phyloP scores from a whole-genome alignment of 2,113 vertebrate species.

The Chiloscyllium plagiosum region DNA sequence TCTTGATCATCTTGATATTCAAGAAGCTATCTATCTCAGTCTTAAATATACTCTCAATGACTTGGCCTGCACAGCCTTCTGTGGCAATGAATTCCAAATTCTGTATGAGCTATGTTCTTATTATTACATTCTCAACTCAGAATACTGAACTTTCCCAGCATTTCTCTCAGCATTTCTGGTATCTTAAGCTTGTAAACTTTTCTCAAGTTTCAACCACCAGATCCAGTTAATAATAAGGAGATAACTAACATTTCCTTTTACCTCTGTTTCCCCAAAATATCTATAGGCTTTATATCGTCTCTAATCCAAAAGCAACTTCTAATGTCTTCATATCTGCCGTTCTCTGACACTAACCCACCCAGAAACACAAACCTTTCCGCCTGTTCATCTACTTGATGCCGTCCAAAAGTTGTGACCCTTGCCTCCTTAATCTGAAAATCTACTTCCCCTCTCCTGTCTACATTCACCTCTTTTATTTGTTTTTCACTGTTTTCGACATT shows the following conservation, averaged over 20 bases:
- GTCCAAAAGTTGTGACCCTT: too few relatives aligned
- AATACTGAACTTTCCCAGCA: neutral
- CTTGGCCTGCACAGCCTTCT: too few relatives aligned
- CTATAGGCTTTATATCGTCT: neutral
- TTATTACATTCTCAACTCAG: neutral
- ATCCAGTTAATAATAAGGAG: neutral
- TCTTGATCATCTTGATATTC: too few relatives aligned
- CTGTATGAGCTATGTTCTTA: neutral
- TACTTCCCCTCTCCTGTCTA: neutral
- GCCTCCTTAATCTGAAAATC: neutral
- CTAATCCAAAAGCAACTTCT: neutral
- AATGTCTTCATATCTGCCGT: neutral
- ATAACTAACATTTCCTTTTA: neutral
- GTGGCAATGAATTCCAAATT: too few relatives aligned
- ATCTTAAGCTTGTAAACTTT: neutral
- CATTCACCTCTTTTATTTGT: neutral
- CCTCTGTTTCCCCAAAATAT: neutral
- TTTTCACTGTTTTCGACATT: neutral
- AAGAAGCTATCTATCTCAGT: too few relatives aligned
- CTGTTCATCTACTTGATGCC: neutral
- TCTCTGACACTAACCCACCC: neutral
- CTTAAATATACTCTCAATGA: too few relatives aligned
- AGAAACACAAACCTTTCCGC: neutral
- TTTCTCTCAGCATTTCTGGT: neutral
- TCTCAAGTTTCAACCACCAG: neutral